Evolutionary conservation across 2,113 vertebrate species (phyloP).

Genomic region (Syngnathus floridae): DNA sequence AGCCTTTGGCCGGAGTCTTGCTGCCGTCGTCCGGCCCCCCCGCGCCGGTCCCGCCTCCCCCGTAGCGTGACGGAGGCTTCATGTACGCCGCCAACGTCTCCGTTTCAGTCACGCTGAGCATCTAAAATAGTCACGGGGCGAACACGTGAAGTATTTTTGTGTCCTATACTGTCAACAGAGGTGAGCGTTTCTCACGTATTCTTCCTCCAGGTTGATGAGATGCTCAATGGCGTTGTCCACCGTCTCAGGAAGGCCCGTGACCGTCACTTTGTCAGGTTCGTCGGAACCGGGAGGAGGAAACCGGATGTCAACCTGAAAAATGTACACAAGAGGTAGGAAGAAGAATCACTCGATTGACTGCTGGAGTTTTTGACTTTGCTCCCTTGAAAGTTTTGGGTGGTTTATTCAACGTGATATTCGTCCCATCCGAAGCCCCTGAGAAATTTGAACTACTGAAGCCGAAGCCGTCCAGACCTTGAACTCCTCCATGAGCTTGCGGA

Average conservation of each 20-base stretch:
- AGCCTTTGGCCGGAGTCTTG: constrained; percentile 87
- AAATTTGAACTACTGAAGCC: no score
- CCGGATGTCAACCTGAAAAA: constrained; percentile 87
- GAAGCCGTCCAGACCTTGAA: constrained; percentile 77
- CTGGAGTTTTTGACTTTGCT: no score
- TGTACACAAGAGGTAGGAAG: background rate
- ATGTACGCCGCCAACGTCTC: constrained; percentile 87
- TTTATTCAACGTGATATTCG: no score
- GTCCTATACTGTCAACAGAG: no score
- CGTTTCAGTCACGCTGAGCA: constrained; percentile 88
- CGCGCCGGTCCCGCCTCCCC: constrained; percentile 46
- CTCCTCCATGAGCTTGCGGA: constrained; percentile 98
- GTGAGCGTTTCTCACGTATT: constrained; percentile 80
- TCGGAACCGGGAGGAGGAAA: constrained; percentile 92
- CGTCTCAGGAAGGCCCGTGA: constrained; percentile 90
- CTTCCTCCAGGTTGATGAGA: constrained; percentile 93
- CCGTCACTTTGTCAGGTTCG: constrained; percentile 89
- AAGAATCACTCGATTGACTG: no score
- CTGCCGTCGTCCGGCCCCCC: constrained; percentile 73
- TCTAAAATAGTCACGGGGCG: constrained; percentile 48
- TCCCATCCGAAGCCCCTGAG: background rate
- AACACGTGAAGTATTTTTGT: constrained; percentile 39
- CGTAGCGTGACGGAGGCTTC: constrained; percentile 78
- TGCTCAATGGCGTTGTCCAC: constrained; percentile 98
- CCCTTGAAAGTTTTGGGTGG: no score